phyloP scores from a whole-genome alignment of 2,888 invertebrate genomes.

The Perithous albicinctus region DNA sequence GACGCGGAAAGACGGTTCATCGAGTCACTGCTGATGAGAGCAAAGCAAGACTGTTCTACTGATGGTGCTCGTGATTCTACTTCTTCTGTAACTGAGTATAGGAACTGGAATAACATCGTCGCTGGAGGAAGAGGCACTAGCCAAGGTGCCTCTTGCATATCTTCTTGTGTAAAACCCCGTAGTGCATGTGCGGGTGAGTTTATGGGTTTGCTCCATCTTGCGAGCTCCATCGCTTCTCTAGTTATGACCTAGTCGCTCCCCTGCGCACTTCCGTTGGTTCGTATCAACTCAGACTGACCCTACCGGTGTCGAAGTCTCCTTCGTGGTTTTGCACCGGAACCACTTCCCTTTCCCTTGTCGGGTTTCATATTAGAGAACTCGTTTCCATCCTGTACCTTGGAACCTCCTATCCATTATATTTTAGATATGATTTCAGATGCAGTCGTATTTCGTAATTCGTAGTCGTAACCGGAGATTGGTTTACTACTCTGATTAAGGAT shows the following conservation, averaged over 20 bases:
- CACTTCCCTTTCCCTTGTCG: conserved; percentile 5
- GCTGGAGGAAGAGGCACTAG: conserved; percentile 52
- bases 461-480: not conserved
- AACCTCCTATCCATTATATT: not conserved
- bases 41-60: not conserved
- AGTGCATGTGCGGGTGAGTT: conserved; percentile 76
- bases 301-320: not conserved
- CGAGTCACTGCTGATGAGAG: not conserved
- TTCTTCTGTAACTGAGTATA: conserved; percentile 7
- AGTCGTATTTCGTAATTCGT: not conserved
- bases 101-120: conserved; percentile 14
- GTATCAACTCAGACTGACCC: conserved; percentile 52
- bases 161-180: conserved; percentile 39
- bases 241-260: too few species aligned
- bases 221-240: conserved; percentile 77
- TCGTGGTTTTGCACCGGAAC: conserved; percentile 7
- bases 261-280: conserved; percentile 69
- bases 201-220: conserved; percentile 82
- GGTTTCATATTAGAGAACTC: not conserved
- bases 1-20: conserved; percentile 9
- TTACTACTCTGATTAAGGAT: not conserved
- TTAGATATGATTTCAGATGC: not conserved
- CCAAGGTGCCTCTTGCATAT: conserved; percentile 33
- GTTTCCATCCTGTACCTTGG: not conserved
- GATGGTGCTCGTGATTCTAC: not conserved